A percentile compares a stretch with the other conserved stretches of the same genome.
Conservation (phyloP, 2,113 vertebrate genomes). For the Spea bombifrons region DNA sequence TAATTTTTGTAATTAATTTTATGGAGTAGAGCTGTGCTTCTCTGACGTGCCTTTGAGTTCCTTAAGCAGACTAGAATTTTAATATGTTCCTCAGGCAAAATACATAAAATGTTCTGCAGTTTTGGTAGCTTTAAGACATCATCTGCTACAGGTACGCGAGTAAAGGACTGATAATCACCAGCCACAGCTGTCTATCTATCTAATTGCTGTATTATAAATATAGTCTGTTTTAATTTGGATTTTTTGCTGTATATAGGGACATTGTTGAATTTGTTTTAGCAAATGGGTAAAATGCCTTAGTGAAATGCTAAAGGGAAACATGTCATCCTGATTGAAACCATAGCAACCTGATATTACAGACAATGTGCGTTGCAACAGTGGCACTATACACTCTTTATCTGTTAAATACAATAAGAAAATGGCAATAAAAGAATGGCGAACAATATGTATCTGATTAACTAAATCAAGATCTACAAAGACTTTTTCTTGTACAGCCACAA, state of each 20-base stretch:
- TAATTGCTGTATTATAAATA: background rate
- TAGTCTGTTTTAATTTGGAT: constrained; percentile 29
- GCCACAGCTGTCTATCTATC: background rate
- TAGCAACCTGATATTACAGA: constrained; percentile 28
- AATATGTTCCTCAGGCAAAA: too few species aligned
- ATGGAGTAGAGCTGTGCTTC: too few species aligned
- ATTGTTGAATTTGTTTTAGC: constrained; percentile 21
- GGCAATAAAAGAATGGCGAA: constrained; percentile 17
- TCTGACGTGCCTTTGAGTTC: too few species aligned
- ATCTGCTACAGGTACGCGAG: background rate
- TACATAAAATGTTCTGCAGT: too few species aligned
- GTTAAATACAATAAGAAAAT: constrained; percentile 15
- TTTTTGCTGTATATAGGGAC: constrained; percentile 12
- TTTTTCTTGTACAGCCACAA: background rate
- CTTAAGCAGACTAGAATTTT: too few species aligned
- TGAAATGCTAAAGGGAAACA: constrained; percentile 33
- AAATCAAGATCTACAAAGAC: constrained; percentile 25
- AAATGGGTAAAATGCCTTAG: constrained; percentile 7
- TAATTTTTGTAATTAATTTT: too few species aligned
- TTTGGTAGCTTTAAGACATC: background rate
- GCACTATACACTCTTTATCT: constrained; percentile 20
- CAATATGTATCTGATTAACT: constrained; percentile 37
- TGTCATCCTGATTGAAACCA: constrained; percentile 26
- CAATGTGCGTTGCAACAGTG: constrained; percentile 14
- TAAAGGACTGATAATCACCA: background rate